Evolutionary conservation across 2,797 vertebrate species (phyloP), one percentile per base, ranked within the genome.

Genomic region (Rhinophrynus dorsalis): DNA sequence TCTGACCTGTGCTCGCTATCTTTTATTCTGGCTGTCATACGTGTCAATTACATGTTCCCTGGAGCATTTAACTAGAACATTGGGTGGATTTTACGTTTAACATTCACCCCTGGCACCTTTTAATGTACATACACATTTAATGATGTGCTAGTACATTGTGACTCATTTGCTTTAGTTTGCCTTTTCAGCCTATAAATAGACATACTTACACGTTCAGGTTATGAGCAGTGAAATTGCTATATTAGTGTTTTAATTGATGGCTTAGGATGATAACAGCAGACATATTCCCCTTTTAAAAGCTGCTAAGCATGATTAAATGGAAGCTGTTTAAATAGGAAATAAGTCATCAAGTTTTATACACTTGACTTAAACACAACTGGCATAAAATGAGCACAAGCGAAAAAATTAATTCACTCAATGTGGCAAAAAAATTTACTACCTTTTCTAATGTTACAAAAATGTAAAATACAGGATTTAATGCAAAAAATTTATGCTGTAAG

Each of bases 291-390:
- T 44, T 30, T 37, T 29, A 32, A 30, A 55, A 64, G 52, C 60
- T 40, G 60, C 60, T 72, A 65, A 72, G 51, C 33, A 24, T 60
- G 51, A 72, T 64, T 72, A 63, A 57, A 56, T 30, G 59, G 23
- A 48, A 58, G 68, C 52, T 40, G 32, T 64, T 57, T 40, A 72
- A 51, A 64, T 50, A 65, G 68, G 60, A 72, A 58, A 47, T 57
- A 67, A 72, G 59, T 71, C 59, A n/a, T 71, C 50, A 71, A 13
- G 17, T 50, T 72, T 72, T 65, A 72, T 65, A 44, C 44, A 57
- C 60, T 50, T 10, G 24, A 50, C 52, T 58, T 47, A 64, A 57
- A 47, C 29, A 42, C 4, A 27, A 50, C 60, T 40, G 24, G 52
- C 42, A 55, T 4, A 18, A 47, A 56, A 57, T 35, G 18, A 30